phyloP scores from a whole-genome alignment of 2,797 vertebrate genomes.

The Ateles fusciceps region DNA sequence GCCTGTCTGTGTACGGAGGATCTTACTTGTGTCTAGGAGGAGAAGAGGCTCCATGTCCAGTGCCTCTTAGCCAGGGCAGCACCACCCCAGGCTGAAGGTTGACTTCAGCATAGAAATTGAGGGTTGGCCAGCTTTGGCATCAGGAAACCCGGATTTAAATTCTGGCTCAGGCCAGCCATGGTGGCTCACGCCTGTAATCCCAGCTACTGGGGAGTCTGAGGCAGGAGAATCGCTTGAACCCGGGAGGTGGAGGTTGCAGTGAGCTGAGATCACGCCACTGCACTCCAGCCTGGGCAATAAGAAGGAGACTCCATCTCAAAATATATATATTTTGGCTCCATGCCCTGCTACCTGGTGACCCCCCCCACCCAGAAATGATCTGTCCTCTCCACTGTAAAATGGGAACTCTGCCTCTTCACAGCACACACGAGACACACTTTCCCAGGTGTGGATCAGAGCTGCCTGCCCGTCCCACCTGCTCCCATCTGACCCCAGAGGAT shows the following conservation, averaged over 20 bases:
- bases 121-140: not conserved
- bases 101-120: not conserved
- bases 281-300: no score
- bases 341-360: not conserved
- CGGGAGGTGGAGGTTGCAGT: no score
- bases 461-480: not conserved
- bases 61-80: no score
- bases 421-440: not conserved
- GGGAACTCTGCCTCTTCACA: not conserved
- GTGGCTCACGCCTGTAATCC: no score
- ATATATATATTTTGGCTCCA: not conserved
- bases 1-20: accelerated
- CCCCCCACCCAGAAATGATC: accelerated
- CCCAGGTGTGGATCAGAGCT: no score
- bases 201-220: no score
- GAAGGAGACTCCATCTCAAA: no score
- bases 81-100: accelerated
- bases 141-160: not conserved
- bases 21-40: not conserved
- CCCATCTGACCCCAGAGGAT: not conserved
- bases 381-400: accelerated
- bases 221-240: no score
- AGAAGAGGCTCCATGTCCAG: not conserved
- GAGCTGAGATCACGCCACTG: no score
- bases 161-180: not conserved